A percentile compares a stretch with the other conserved stretches of the same genome.
phyloP scores from a whole-genome alignment of 30 jellyfish, hydroid and myxozoan genomes.

The Mastigias papua region DNA sequence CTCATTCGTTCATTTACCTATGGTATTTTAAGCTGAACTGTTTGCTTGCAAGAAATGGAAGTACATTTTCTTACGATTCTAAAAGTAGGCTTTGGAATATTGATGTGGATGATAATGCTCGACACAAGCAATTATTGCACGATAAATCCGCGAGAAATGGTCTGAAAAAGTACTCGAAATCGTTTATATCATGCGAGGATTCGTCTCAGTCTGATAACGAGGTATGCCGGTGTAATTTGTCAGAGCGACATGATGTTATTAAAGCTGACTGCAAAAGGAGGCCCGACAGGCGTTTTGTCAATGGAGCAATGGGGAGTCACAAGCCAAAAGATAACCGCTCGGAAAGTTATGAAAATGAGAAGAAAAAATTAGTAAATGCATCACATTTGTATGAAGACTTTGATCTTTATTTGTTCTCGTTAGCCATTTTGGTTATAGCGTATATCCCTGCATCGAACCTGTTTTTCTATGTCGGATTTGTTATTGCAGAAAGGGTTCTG shows the following conservation, averaged over 20 bases:
- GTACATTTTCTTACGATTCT: not conserved
- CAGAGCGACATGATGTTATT: not conserved
- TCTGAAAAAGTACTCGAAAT: not conserved
- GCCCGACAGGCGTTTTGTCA: not conserved
- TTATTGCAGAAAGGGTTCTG: constrained; percentile 88
- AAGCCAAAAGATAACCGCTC: not conserved
- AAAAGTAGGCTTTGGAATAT: not conserved
- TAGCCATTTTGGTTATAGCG: constrained; percentile 65
- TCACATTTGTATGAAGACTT: not conserved
- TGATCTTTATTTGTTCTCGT: constrained; percentile 33
- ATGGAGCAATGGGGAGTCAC: not conserved
- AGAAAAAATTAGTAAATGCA: not conserved
- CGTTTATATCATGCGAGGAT: not conserved
- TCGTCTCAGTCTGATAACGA: not conserved
- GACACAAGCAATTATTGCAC: not conserved
- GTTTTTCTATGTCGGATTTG: constrained; percentile 92
- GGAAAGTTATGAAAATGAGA: not conserved
- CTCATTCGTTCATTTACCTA: not conserved
- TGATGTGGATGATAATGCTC: not conserved
- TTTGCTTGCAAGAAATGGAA: not conserved
- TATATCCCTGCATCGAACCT: constrained; percentile 89
- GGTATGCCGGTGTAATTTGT: not conserved
- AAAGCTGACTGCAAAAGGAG: not conserved
- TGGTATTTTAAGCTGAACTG: not conserved
- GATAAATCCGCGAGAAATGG: not conserved